Evolutionary conservation across 2,113 vertebrate genomes (phyloP).

Genomic region (Polyodon spathula): DNA sequence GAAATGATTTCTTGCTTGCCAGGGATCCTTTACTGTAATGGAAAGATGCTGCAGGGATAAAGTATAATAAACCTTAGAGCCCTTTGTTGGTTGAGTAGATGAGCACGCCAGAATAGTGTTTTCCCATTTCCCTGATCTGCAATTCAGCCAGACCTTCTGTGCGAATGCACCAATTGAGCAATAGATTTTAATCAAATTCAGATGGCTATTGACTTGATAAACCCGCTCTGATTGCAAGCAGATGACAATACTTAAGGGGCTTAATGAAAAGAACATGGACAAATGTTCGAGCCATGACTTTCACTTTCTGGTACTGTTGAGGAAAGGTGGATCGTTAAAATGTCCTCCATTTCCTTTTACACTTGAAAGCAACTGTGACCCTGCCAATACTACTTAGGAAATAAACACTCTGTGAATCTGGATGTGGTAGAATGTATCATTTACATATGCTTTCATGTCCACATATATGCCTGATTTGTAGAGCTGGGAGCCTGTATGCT

Average conservation of each 20-base stretch:
- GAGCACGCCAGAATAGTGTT: neutral
- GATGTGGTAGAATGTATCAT: too few species aligned
- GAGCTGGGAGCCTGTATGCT: too few species aligned
- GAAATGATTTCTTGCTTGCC: too few species aligned
- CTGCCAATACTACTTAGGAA: too few species aligned
- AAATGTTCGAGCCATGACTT: neutral
- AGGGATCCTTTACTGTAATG: too few species aligned
- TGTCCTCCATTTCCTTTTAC: neutral
- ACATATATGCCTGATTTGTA: too few species aligned
- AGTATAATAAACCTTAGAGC: neutral
- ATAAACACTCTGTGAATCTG: too few species aligned
- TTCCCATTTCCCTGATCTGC: neutral
- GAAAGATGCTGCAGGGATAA: neutral
- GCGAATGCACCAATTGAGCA: neutral
- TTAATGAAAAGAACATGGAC: constrained; percentile 4
- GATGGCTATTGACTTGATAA: neutral
- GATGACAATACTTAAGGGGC: constrained; percentile 2
- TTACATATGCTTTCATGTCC: too few species aligned
- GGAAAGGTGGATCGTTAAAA: neutral
- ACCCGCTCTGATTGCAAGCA: neutral
- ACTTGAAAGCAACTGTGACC: too few species aligned
- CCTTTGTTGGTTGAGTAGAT: neutral
- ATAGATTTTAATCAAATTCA: constrained; percentile 1
- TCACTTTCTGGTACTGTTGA: neutral
- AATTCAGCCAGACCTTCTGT: neutral